These are phyloP conservation scores for Mythimna albipuncta DNA, from an alignment of 2,888 invertebrate genomes.

Conservation along the genomic window DNA sequence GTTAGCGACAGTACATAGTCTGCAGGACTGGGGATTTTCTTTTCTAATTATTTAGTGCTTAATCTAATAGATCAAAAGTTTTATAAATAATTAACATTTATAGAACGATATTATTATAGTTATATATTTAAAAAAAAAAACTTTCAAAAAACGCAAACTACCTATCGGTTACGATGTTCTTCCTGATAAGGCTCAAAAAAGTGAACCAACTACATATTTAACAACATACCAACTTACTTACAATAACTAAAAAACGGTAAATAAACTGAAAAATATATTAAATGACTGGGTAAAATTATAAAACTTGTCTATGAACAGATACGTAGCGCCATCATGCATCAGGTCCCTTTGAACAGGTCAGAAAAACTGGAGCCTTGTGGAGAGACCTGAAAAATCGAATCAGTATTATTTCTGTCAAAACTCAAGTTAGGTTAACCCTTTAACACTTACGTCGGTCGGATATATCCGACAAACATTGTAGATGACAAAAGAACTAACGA, in stretches of 20 bases:
- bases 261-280: constrained; percentile 46
- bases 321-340: constrained; percentile 33
- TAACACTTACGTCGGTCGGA: too few relatives aligned
- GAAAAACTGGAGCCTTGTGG: constrained; percentile 61
- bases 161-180: neutral
- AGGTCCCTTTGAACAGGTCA: constrained; percentile 60
- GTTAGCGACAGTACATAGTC: too few relatives aligned
- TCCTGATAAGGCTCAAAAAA: too few relatives aligned
- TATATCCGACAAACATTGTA: too few relatives aligned
- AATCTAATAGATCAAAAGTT: too few relatives aligned
- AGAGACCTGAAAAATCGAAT: constrained; percentile 73
- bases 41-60: too few relatives aligned
- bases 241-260: constrained; percentile 41
- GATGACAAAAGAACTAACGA: too few relatives aligned
- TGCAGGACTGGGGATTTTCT: too few relatives aligned
- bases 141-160: neutral
- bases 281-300: constrained; percentile 39
- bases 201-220: neutral
- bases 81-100: too few relatives aligned
- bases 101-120: too few relatives aligned
- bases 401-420: constrained; percentile 39
- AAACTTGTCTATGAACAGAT: constrained; percentile 10
- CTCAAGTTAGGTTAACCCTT: too few relatives aligned
- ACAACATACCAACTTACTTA: constrained; percentile 13
- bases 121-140: too few relatives aligned